phyloP scores from a whole-genome alignment of 2,888 invertebrate genomes.

The Blastobasis lacticolella region DNA sequence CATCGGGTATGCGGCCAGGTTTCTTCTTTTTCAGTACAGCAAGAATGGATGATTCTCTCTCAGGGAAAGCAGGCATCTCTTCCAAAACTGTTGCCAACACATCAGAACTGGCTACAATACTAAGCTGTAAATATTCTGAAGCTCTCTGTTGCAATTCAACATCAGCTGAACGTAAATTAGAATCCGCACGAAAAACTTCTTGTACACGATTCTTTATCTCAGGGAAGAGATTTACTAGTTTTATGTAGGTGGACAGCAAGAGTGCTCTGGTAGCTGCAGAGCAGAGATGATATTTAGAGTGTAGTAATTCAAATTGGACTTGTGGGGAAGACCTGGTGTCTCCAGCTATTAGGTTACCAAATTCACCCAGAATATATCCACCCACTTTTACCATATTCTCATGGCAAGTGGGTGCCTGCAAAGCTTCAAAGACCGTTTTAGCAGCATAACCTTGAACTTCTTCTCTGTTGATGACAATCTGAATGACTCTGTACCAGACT shows the following conservation, averaged over 20 bases:
- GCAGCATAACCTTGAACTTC: slow-evolving; percentile 99
- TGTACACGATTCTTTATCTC: slow-evolving; percentile 97
- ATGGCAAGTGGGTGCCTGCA: slow-evolving; percentile 99
- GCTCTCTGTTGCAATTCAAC: slow-evolving; percentile 98
- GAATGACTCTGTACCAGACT: slow-evolving; percentile 99
- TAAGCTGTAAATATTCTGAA: slow-evolving; percentile 97
- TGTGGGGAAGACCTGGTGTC: slow-evolving; percentile 97
- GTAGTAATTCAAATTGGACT: slow-evolving; percentile 97
- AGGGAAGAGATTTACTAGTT: slow-evolving; percentile 99
- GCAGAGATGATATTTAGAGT: slow-evolving; percentile 99
- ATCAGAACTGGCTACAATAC: slow-evolving; percentile 96
- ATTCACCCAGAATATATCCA: slow-evolving; percentile 98
- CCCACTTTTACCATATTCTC: slow-evolving; percentile 99
- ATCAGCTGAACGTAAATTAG: slow-evolving; percentile 97
- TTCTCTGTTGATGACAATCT: slow-evolving; percentile 99
- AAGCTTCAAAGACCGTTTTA: slow-evolving; percentile 98
- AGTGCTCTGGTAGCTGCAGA: slow-evolving; percentile 97
- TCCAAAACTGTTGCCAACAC: slow-evolving; percentile 98
- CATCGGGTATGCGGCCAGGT: slow-evolving; percentile 94
- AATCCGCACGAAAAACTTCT: slow-evolving; percentile 94
- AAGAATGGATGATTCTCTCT: slow-evolving; percentile 97
- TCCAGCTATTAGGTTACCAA: slow-evolving; percentile 99
- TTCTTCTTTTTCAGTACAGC: slow-evolving; percentile 99
- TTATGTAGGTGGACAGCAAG: slow-evolving; percentile 97
- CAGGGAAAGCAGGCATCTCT: slow-evolving; percentile 99